Percentiles rank a stretch among this genome's conserved stretches.
Conservation (phyloP, 2,888 invertebrate species). For the Crepidodera aurea region DNA sequence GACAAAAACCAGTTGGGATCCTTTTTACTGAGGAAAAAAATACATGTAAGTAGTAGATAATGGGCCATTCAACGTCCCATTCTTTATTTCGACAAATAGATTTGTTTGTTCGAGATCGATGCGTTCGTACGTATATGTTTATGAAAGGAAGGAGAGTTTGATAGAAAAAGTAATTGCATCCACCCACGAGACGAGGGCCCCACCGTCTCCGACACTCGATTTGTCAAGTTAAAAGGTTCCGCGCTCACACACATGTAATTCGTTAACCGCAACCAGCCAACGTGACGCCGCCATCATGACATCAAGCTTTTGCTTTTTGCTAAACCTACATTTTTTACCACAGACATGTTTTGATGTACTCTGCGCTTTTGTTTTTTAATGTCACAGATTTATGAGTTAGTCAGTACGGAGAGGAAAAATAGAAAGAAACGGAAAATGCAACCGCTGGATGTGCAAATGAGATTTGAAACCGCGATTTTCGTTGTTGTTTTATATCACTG, state of each 20-base stretch:
- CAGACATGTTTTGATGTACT: conserved; percentile 61
- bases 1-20: not conserved
- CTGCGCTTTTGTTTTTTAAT: conserved; percentile 58
- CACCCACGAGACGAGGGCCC: conserved; percentile 53
- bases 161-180: conserved; percentile 55
- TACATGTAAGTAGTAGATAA: not conserved
- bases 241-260: conserved; percentile 59
- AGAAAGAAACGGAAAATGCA: conserved; percentile 46
- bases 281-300: conserved; percentile 60
- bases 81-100: conserved; percentile 21
- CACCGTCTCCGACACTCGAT: conserved; percentile 57
- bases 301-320: conserved; percentile 57
- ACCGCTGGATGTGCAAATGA: conserved; percentile 56
- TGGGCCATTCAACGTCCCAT: not conserved
- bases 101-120: conserved; percentile 36
- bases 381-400: conserved; percentile 56
- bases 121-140: conserved; percentile 37
- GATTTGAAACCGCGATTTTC: conserved; percentile 52
- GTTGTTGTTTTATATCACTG: conserved; percentile 44
- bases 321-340: conserved; percentile 56
- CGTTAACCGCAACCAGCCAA: conserved; percentile 61
- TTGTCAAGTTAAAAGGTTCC: conserved; percentile 63
- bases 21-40: not conserved
- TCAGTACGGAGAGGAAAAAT: conserved; percentile 30
- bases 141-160: conserved; percentile 44